These are phyloP conservation scores for Azemiops feae DNA, from an alignment of 2,113 vertebrate species.

Conservation along the genomic window DNA sequence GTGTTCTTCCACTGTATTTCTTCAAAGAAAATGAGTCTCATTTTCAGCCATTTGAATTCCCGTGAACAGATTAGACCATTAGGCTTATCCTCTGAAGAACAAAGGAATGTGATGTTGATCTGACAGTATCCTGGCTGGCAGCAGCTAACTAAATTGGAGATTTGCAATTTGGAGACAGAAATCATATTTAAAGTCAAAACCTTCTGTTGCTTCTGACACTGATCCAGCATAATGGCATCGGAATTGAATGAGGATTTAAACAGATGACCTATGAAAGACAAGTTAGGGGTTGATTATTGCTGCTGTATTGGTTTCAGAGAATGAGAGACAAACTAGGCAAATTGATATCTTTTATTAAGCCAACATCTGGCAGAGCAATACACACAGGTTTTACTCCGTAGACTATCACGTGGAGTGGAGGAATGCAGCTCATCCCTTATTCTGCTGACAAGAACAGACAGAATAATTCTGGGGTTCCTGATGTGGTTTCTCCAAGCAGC, in stretches of 20 bases:
- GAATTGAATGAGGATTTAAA: slow-evolving; percentile 15
- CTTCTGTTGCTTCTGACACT: not conserved
- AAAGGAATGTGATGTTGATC: slow-evolving; percentile 16
- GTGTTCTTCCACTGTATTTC: not conserved
- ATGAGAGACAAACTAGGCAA: not conserved
- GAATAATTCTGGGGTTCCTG: not conserved
- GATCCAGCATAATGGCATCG: not conserved
- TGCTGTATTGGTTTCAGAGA: not conserved
- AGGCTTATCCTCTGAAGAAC: slow-evolving; percentile 30
- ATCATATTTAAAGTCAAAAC: slow-evolving; percentile 16
- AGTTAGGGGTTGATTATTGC: not conserved
- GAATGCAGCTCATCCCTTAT: not conserved
- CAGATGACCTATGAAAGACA: slow-evolving; percentile 1
- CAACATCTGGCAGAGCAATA: not conserved
- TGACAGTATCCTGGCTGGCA: not conserved
- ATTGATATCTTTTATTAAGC: slow-evolving; percentile 2
- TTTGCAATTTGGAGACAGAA: not conserved
- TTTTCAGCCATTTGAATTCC: slow-evolving; percentile 1
- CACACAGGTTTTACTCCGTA: not conserved
- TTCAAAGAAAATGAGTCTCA: slow-evolving; percentile 7
- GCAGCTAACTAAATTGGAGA: slow-evolving; percentile 24
- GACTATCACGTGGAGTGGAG: not conserved
- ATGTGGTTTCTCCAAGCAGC: not conserved
- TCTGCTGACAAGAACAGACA: not conserved
- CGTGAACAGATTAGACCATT: slow-evolving; percentile 16